Evolutionary conservation across 2,888 invertebrate genomes (phyloP).

Genomic region (Metacarcinus magister): DNA sequence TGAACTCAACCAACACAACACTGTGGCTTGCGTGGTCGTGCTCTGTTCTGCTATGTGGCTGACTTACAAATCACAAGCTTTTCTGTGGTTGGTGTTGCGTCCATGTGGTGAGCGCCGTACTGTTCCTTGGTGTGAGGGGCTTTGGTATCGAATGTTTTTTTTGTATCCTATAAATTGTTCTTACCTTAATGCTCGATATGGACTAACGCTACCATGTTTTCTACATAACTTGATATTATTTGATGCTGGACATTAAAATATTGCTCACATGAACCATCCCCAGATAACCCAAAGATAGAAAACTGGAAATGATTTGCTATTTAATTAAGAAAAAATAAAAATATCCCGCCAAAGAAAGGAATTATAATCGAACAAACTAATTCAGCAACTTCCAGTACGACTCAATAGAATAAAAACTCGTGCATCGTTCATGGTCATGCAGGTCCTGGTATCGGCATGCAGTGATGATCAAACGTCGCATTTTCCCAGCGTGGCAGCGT

Average conservation of each 20-base stretch:
- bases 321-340: not conserved
- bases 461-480: not conserved
- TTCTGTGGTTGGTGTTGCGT: not conserved
- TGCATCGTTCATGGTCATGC: not conserved
- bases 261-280: no score
- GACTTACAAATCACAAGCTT: not conserved
- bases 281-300: no score
- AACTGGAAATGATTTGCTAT: no score
- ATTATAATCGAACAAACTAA: not conserved
- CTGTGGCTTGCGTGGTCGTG: not conserved
- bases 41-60: not conserved
- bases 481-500: slow-evolving; percentile 18
- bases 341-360: not conserved
- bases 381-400: not conserved
- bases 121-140: not conserved
- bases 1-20: not conserved
- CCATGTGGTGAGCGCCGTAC: not conserved
- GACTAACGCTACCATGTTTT: no score
- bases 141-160: not conserved
- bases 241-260: no score
- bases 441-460: not conserved
- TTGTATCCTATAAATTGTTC: not conserved
- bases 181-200: no score
- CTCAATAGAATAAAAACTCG: not conserved
- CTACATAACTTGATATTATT: no score